Percentiles rank a stretch among this genome's conserved stretches.
Conservation (phyloP, 2,797 vertebrate genomes). For the Mormyrops attenuatus region DNA sequence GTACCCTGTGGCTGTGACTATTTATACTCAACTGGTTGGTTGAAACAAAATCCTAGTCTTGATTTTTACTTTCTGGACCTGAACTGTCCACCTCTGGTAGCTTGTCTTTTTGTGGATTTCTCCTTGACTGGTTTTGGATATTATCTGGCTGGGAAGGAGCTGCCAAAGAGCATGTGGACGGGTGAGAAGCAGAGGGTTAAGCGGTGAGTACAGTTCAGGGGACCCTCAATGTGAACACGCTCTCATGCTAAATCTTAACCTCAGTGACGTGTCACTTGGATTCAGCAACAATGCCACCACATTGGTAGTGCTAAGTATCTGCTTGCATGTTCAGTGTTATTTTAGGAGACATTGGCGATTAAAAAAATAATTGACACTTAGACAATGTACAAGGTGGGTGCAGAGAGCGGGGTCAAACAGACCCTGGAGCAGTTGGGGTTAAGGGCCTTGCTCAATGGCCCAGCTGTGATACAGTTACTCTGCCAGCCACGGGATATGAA, state of each 20-base stretch:
- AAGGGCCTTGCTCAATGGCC: neutral
- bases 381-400: neutral
- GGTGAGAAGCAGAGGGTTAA: constrained; percentile 65
- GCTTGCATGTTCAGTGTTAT: neutral
- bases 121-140: constrained; percentile 73
- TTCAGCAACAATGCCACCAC: neutral
- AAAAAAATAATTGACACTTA: neutral
- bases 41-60: neutral
- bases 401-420: neutral
- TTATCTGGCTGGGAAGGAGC: constrained; percentile 79
- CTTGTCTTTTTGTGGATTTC: constrained; percentile 12
- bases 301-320: neutral
- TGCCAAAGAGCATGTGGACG: constrained; percentile 70
- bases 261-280: neutral
- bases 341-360: neutral
- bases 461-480: neutral
- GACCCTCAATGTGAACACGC: neutral
- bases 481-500: neutral
- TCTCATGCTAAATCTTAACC: neutral
- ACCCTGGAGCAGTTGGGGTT: neutral
- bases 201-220: constrained; percentile 49
- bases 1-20: neutral
- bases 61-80: neutral
- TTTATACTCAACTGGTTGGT: neutral
- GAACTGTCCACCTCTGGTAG: neutral